A percentile compares a stretch with the other conserved stretches of the same genome.
Evolutionary conservation across 2,113 vertebrate species (phyloP).

Genomic region (Solea senegalensis): DNA sequence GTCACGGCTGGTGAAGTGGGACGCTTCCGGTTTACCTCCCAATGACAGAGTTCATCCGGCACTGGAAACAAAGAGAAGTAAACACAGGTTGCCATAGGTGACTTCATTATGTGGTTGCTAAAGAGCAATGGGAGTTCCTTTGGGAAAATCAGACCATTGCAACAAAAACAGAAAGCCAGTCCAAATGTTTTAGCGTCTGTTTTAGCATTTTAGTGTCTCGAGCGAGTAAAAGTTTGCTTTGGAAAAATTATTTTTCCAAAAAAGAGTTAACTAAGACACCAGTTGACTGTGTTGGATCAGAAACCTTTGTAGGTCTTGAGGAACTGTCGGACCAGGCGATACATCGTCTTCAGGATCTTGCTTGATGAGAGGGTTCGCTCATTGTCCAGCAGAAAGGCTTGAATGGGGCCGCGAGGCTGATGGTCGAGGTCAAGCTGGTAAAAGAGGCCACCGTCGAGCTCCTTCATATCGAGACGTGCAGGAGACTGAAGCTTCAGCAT

Average conservation of each 20-base stretch:
- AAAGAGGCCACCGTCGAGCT: conserved; percentile 69
- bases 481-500: conserved; percentile 69
- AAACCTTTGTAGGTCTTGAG: conserved; percentile 69
- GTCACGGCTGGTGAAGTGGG: conserved; percentile 58
- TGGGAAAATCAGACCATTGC: neutral
- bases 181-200: too few relatives aligned
- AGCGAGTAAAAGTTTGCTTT: too few relatives aligned
- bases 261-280: too few relatives aligned
- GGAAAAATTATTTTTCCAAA: too few relatives aligned
- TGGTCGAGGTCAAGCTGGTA: conserved; percentile 54
- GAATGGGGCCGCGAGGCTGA: conserved; percentile 37
- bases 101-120: neutral
- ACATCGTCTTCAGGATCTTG: conserved; percentile 65
- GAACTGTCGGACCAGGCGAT: conserved; percentile 68
- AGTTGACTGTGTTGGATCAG: neutral
- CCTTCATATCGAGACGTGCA: conserved; percentile 6
- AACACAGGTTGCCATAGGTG: neutral
- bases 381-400: conserved; percentile 68
- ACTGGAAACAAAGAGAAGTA: conserved; percentile 17
- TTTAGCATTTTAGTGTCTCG: too few relatives aligned
- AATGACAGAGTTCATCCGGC: conserved; percentile 24
- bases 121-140: neutral
- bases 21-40: conserved; percentile 64
- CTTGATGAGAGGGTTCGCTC: conserved; percentile 60
- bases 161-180: neutral